Conservation (phyloP, 2,797 vertebrate species). For the Paguma larvata region DNA sequence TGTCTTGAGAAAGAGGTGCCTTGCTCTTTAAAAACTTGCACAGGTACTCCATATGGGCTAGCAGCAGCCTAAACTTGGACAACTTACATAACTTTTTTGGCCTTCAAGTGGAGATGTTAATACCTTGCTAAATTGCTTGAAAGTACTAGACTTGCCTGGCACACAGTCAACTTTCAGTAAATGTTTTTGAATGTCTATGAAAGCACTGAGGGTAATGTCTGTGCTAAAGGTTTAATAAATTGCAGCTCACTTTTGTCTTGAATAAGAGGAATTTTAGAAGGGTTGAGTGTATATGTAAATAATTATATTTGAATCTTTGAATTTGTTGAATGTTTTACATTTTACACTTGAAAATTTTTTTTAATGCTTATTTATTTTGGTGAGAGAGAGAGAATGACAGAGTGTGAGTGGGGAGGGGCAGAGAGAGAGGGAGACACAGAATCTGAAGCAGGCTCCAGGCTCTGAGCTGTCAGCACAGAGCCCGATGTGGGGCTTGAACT, state of each 20-base stretch:
- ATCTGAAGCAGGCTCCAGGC: no score
- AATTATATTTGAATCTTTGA: slow-evolving; percentile 29
- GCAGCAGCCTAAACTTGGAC: neutral
- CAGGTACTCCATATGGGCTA: neutral
- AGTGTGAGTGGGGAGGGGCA: no score
- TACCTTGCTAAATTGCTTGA: neutral
- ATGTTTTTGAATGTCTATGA: neutral
- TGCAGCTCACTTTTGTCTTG: slow-evolving; percentile 3
- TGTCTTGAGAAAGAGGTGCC: neutral
- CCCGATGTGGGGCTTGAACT: no score
- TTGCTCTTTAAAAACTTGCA: neutral
- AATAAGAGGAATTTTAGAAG: slow-evolving; percentile 12
- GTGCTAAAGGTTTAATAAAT: neutral
- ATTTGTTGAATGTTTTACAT: neutral
- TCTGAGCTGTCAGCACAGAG: no score
- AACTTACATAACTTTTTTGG: neutral
- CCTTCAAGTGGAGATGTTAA: neutral
- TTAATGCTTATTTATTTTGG: no score
- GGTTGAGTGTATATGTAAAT: neutral
- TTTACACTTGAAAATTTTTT: neutral
- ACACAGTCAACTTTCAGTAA: neutral
- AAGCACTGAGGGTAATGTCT: neutral
- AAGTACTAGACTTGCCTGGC: neutral
- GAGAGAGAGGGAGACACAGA: no score
- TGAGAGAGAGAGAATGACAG: no score